Evolutionary conservation across 2,888 invertebrate genomes (phyloP).

Genomic region (Lepidocyrtoides sp.): DNA sequence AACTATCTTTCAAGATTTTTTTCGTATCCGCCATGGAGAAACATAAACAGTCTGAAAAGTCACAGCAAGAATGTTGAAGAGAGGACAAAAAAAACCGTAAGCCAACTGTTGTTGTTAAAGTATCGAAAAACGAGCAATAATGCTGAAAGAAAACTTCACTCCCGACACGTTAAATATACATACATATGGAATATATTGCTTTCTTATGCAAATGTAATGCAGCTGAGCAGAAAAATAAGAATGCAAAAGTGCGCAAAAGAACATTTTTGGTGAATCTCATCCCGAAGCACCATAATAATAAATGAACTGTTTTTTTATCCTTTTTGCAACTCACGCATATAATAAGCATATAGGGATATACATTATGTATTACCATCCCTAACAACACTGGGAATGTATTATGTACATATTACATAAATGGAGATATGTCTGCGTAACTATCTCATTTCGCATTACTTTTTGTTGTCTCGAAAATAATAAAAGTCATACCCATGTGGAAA

Average conservation of each 20-base stretch:
- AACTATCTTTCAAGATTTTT: background rate
- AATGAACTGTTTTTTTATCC: background rate
- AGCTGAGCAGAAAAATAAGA: constrained; percentile 19
- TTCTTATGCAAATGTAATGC: constrained; percentile 62
- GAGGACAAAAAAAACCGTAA: background rate
- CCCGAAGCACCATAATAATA: background rate
- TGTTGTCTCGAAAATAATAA: background rate
- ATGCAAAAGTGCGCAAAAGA: constrained; percentile 2
- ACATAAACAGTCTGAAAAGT: background rate
- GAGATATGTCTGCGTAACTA: background rate
- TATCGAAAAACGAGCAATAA: background rate
- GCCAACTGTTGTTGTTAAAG: constrained; percentile 6
- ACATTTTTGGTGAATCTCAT: background rate
- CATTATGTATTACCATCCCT: background rate
- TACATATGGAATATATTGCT: constrained; percentile 1
- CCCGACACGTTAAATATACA: background rate
- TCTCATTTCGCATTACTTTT: background rate
- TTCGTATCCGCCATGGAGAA: background rate
- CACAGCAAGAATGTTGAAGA: background rate
- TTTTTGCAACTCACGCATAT: background rate
- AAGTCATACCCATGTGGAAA: background rate
- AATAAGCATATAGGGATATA: background rate
- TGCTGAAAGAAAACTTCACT: background rate
- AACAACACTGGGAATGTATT: background rate
- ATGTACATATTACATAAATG: background rate